Evolutionary conservation across 2,113 vertebrate genomes (phyloP), one percentile per base, ranked within the genome.

Genomic region (Plotosus lineatus): DNA sequence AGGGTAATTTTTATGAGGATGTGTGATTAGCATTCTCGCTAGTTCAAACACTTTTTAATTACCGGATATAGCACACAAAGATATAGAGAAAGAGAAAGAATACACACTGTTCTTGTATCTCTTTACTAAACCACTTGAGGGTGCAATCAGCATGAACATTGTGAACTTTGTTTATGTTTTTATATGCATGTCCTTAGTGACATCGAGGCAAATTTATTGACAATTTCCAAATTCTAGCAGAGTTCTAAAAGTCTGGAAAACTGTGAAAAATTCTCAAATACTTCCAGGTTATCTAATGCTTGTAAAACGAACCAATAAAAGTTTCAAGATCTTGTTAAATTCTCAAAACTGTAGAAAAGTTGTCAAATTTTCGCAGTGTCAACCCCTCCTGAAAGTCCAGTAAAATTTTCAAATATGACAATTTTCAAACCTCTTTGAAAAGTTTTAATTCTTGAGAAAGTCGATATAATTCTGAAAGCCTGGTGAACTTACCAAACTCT

Each of bases 81-180:
- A 63, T 44, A 71, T 17, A 71, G n/a, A 17, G 42, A 69, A 46
- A 46, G 66, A 48, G n/a, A 14, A 9, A 69, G 26, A 74, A 44
- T 55, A 60, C 63, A 11, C 33, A 53, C 76, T 14, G 75, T 28
- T 58, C 26, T 61, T 87, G 85, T 77, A 88, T 55, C 82, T 83
- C 51, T 73, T 23, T 6, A 58, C 51, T 79, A 77, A 53, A 79
- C 84, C 88, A 89, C 74, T 71, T 33, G 89, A 75, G 77, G 87
- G 87, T 1, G 44, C 53, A 51, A 17, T 17, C 50, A 38, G 74
- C 11, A 75, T 73, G 44, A 28, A 80, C 74, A 83, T 76, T 50
- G 80, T 12, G 38, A 55, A 33, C 55, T 6, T 56, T 56, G 19
- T 63, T 68, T 78, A 21, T 7, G 38, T 44, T n/a, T 68, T 65